A percentile compares a stretch with the other conserved stretches of the same genome.
These are phyloP conservation scores for Diabrotica virgifera DNA, from an alignment of 1,140 invertebrate species.

Conservation along the genomic window DNA sequence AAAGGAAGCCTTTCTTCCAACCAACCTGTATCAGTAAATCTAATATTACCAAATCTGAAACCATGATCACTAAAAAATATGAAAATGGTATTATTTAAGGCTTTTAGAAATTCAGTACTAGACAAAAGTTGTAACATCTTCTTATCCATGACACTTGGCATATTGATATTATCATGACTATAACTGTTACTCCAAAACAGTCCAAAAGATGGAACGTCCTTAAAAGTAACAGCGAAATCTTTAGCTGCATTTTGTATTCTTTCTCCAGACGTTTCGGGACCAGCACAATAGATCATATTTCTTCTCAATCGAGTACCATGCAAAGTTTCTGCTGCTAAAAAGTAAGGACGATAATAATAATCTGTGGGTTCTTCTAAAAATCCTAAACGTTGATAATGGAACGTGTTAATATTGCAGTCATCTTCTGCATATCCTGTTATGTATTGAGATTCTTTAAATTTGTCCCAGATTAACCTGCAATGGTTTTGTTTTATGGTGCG, in stretches of 20 bases:
- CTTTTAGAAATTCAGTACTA: not conserved
- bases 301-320: constrained; percentile 45
- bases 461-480: constrained; percentile 64
- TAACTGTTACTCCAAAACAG: constrained; percentile 70
- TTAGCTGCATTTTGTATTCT: constrained; percentile 55
- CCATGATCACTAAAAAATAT: constrained; percentile 86
- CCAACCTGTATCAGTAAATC: constrained; percentile 69
- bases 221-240: constrained; percentile 59
- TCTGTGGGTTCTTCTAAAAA: constrained; percentile 68
- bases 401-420: constrained; percentile 56
- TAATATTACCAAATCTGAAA: constrained; percentile 71
- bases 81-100: constrained; percentile 48
- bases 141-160: constrained; percentile 56
- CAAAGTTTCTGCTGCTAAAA: constrained; percentile 55
- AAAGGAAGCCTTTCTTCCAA: constrained; percentile 83
- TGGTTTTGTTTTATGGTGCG: constrained; percentile 51
- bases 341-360: constrained; percentile 70
- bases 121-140: constrained; percentile 52
- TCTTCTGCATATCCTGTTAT: constrained; percentile 66
- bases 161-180: constrained; percentile 64
- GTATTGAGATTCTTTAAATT: constrained; percentile 57
- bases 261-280: constrained; percentile 54
- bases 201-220: constrained; percentile 58
- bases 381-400: constrained; percentile 62
- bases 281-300: constrained; percentile 51